phyloP scores from a whole-genome alignment of 2,888 invertebrate species.

The Venusia cambrica region DNA sequence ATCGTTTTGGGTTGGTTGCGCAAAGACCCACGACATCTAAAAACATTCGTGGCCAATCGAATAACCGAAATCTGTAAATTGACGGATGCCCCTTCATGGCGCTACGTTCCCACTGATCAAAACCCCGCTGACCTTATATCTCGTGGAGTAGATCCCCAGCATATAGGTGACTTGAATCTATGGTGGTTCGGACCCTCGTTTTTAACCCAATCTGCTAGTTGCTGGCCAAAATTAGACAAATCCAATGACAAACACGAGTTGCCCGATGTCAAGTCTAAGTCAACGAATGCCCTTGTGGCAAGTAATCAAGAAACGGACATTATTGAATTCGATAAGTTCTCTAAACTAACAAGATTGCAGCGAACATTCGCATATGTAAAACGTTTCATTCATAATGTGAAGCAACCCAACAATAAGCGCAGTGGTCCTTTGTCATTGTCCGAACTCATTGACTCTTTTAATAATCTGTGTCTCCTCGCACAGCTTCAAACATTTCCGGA shows the following conservation, averaged over 20 bases:
- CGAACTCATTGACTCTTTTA: constrained; percentile 7
- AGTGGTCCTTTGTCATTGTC: constrained; percentile 1
- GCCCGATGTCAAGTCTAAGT: too few relatives aligned
- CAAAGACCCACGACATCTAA: constrained; percentile 7
- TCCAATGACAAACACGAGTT: background rate
- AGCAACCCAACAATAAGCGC: background rate
- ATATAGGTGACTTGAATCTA: background rate
- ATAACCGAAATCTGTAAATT: constrained; percentile 19
- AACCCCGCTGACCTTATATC: constrained; percentile 16
- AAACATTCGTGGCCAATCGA: constrained; percentile 25
- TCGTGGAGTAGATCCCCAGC: constrained; percentile 3
- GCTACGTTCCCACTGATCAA: constrained; percentile 3
- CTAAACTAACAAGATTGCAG: background rate
- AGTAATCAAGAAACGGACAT: too few relatives aligned
- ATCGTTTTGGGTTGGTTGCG: constrained; percentile 24
- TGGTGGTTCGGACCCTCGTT: constrained; percentile 2
- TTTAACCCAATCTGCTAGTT: constrained; percentile 1
- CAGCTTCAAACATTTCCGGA: too few relatives aligned
- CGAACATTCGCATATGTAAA: background rate
- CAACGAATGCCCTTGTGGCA: too few relatives aligned
- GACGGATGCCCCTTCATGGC: constrained; percentile 13
- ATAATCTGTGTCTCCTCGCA: too few relatives aligned
- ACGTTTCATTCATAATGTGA: constrained; percentile 12
- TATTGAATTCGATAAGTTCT: background rate
- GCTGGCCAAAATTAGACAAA: constrained; percentile 7